Base-by-base conservation (phyloP, 2,888 invertebrate genomes). In the Craniophora ligustri region DNA sequence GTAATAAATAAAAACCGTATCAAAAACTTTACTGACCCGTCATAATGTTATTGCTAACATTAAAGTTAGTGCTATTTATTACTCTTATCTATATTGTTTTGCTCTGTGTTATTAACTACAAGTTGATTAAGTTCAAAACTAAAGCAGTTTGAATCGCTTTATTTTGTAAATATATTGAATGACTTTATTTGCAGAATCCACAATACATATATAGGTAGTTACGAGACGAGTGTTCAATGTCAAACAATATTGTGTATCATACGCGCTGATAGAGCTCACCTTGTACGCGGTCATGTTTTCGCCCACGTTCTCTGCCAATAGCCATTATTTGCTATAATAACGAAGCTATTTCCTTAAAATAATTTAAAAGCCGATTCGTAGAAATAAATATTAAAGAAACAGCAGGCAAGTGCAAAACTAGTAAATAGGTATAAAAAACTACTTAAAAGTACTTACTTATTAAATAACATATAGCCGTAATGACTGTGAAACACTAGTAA, bases 201-300 rank as follows among this genome's bases (percentile, higher is more conserved):
- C 28, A 28, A 30, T 28, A 28, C 34, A 35, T 26, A 35, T 28
- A 36, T 30, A 36, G 5, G 39, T 38, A 61, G 46, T 66, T 44
- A 45, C 59, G 45, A 63, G 54, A 65, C 50, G 65, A 65, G 64
- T 71, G 64, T 50, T 67, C 73, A 78, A 79, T 78, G 75, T 72
- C 73, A 74, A 66, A 68, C 63, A 59, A 71, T 74, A 70, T 57
- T 55, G 42, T 61, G 58, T 65, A 67, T 71, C 67, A 75, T 69
- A 67, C 61, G 67, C 71, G 56, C 61, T 70, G 67, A 75, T 72
- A 58, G 69, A 79, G 67, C 75, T 89, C 86, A 90, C 90, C 90
- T 91, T 89, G 86, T 62, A 75, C 78, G 79, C 81, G 85, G 88
- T 87, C 89, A 88, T 82, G 82, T 84, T 81, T 78, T 78, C 81